Evolutionary conservation across 92 coral and sea anemone genomes (phyloP), one percentile per base, ranked within the genome.

Genomic region (Nematostella vectensis): DNA sequence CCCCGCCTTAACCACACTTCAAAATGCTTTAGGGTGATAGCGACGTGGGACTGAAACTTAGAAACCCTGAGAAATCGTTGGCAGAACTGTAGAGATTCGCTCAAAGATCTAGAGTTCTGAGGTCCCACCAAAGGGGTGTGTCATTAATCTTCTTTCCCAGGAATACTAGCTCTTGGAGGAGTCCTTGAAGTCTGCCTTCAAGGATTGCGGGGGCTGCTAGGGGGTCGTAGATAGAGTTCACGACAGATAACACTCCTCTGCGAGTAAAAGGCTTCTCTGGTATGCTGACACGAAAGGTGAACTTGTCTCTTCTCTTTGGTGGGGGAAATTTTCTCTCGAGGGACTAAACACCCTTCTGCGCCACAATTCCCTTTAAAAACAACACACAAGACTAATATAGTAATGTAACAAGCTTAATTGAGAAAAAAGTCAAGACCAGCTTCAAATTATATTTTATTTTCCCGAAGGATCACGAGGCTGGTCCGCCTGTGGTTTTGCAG

Each of bases 221-320:
- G 0, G 72, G 72, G 48, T 65, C 72, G 53, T 65, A 65, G n/a
- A 65, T 36, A 1, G 72, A 65, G 51, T 65, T 65, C 22, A 65
- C 65, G 24, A 65, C 53, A 22, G 72, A 65, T 17, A 55, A 38
- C 9, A 55, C 67, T 17, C 72, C 72, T 16, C 72, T 66, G 18
- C 55, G 50, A 2, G 72, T 65, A 25, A 55, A 65, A 24, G 65
- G 72, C 17, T 55, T 55, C 11, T 55, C 54, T 33, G 67, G 72
- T 1, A 55, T 44, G 29, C 52, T 19, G 23, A 65, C 72, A 15
- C 37, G 47, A 28, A 65, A 65, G 18, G 66, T 65, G 67, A 65
- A 55, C 28, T 27, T 3, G 37, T 65, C 72, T n/a, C n/a, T n/a
- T n/a, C n/a, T n/a, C n/a, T n/a, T n/a, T n/a, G n/a, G n/a, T n/a